Base-by-base conservation (phyloP, 2,113 vertebrate genomes). In the Gila orcuttii region DNA sequence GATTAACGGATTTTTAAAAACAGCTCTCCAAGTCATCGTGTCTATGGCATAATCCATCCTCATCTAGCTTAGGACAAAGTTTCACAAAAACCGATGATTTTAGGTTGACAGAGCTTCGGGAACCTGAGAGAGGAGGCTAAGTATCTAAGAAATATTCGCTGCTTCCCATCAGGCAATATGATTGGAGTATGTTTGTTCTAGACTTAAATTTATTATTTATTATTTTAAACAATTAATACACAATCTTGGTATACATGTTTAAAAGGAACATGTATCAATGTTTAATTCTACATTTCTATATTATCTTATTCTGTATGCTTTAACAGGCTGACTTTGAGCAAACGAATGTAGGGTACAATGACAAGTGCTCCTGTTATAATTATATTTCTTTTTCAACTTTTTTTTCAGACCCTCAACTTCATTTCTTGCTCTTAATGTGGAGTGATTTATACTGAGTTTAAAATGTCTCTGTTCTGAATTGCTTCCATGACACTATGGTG, bases 151-250 rank as follows among this genome's bases (percentile, higher is more conserved):
- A 84, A 80, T 33, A 59, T 8, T 68, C 39, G 36, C 31, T 86
- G 78, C 33, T 86, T 47, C 55, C 60, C 47, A 23, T 47, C 71
- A 79, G n/a, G 55, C 62, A 66, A 82, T 28, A 66, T 25, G 19
- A 82, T 79, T 82, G 66, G 75, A 86, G 50, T 17, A 57, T 25
- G 36, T 42, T 57, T 77, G 25, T 25, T 86, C 31, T 74, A 64
- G 55, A 76, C 83, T 25, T 73, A 42, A 57, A 15, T 86, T 52
- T 85, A 79, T 81, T 87, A 84, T 89, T 89, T 88, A 86, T 86
- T 89, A 64, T 86, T 86, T 81, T 82, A 31, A 86, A 85, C 59
- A 47, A 28, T 85, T 82, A 82, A 82, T 82, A 85, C 57, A 52
- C 60, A 4, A 45, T 57, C 45, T 69, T 82, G 3, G 17, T 74